Base-by-base conservation (phyloP, 2,113 vertebrate species). In the Parotia lawesii region DNA sequence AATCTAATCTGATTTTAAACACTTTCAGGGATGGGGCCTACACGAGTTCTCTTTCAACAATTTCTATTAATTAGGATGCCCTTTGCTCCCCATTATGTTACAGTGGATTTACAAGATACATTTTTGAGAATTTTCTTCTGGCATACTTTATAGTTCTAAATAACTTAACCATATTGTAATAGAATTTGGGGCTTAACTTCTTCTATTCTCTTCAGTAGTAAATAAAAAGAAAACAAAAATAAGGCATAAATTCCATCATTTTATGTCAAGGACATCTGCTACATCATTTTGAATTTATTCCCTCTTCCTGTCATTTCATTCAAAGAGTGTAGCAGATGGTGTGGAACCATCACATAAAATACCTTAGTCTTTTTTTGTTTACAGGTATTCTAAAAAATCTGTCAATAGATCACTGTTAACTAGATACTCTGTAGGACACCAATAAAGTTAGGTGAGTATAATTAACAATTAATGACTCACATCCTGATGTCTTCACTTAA, bases 321-420 rank as follows among this genome's bases (percentile, higher is more conserved):
- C 72, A 91, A 74, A 95, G 40, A 67, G 12, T 28, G 11, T 29
- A 84, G 51, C 93, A 97, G 93, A 94, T 95, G 94, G 87, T 51
- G 42, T 56, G 67, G 47, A 95, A 79, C 77, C 66, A 76, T 73
- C 91, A 82, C 81, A 58, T 74, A 91, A 93, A 91, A 24, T 44
- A 80, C 67, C 29, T 89, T 48, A 37, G 21, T 53, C 79, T 93
- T 91, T 28, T 70, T 89, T 94, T 91, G 51, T 77, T 93, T 94
- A 90, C 56, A 93, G 90, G 71, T 93, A 56, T 90, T 94, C 23
- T 79, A 60, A 85, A 96, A 89, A 42, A 47, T 45, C 33, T 67
- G 11, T 44, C 69, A 53, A 73, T 66, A 83, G n/a, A 93, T 95
- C 85, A 77, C 44, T 48, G 27, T 85, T 95, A 93, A 92, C 60